Conservation (phyloP, 2,888 invertebrate species). For the Lepetodrilus schrolli region DNA sequence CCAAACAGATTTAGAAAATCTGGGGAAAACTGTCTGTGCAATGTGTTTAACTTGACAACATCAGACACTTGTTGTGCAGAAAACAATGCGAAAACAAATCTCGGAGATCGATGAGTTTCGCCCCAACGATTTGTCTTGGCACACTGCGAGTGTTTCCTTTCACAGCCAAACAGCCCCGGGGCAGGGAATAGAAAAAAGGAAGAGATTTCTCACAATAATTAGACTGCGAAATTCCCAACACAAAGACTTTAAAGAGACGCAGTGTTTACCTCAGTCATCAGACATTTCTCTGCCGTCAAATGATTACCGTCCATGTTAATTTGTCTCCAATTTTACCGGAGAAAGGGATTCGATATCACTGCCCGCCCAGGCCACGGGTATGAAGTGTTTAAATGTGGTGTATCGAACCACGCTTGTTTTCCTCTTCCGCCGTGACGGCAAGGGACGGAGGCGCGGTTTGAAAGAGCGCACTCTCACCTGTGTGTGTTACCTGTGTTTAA, state of each 20-base stretch:
- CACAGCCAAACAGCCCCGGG: not conserved
- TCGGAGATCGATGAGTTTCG: not conserved
- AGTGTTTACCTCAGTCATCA: not conserved
- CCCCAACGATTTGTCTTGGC: not conserved
- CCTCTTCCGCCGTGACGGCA: not conserved
- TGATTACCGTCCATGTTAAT: slow-evolving; percentile 13
- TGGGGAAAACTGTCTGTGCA: not conserved
- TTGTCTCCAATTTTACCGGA: slow-evolving; percentile 18
- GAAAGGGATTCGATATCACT: not conserved
- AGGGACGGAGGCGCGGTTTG: slow-evolving; percentile 2
- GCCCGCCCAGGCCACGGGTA: not conserved
- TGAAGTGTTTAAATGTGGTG: slow-evolving; percentile 4
- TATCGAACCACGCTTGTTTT: slow-evolving; percentile 18
- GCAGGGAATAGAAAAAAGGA: not conserved
- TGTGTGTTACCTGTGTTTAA: not conserved
- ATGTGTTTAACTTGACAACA: not conserved
- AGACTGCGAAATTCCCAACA: not conserved
- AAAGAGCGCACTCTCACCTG: slow-evolving; percentile 16
- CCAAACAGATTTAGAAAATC: too few species aligned
- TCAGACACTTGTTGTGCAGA: too few species aligned
- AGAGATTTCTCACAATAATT: slow-evolving; percentile 19
- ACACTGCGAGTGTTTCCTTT: not conserved
- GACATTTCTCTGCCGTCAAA: slow-evolving; percentile 6
- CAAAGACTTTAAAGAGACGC: slow-evolving; percentile 23
- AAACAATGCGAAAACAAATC: too few species aligned